Percentiles rank a stretch among this genome's conserved stretches.
phyloP scores from a whole-genome alignment of 2,113 vertebrate species.

The Helogale parvula region DNA sequence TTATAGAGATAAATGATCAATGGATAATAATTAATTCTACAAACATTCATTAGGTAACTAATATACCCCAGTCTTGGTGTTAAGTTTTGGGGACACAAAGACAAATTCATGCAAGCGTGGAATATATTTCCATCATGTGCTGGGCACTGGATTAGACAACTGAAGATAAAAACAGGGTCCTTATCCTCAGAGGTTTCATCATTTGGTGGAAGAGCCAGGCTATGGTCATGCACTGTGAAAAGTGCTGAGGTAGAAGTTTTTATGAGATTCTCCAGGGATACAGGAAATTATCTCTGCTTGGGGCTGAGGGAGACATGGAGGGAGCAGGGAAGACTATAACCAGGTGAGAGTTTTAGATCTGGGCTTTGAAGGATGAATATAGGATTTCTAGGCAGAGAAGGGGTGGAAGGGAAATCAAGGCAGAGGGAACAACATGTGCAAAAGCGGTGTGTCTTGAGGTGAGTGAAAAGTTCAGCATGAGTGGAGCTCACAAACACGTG shows the following conservation, averaged over 20 bases:
- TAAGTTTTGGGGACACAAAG: background rate
- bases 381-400: background rate
- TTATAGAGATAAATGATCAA: background rate
- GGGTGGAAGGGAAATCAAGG: background rate
- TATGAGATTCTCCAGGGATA: background rate
- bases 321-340: background rate
- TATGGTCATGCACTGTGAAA: accelerated
- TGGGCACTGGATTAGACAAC: too few species aligned
- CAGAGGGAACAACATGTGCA: background rate
- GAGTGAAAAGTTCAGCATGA: background rate
- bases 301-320: too few species aligned
- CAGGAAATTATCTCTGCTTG: background rate
- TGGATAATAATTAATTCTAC: background rate
- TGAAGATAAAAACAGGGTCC: background rate
- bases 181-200: background rate
- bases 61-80: background rate
- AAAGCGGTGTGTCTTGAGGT: background rate
- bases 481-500: background rate
- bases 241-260: background rate
- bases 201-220: background rate
- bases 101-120: background rate
- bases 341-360: background rate
- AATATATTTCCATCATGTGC: background rate
- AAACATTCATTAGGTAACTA: background rate
- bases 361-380: background rate